Evolutionary conservation across 2,113 vertebrate species (phyloP).

Genomic region (Acanthochromis polyacanthus): DNA sequence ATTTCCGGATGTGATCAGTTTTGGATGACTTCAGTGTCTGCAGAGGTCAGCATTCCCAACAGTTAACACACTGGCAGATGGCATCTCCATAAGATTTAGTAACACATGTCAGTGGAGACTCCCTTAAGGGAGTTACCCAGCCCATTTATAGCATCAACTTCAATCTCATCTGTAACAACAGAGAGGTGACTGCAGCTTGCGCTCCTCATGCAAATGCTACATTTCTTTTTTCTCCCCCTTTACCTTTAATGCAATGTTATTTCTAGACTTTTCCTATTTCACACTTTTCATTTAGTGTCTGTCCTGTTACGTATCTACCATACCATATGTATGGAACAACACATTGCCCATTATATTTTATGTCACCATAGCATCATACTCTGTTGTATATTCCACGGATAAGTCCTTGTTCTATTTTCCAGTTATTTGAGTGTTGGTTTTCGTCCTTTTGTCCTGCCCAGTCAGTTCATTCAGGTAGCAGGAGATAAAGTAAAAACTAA

Average conservation of each 20-base stretch:
- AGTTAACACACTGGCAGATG: slow-evolving; percentile 84
- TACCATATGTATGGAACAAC: slow-evolving; percentile 14
- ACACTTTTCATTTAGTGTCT: slow-evolving; percentile 16
- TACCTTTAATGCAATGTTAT: slow-evolving; percentile 36
- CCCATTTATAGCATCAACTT: slow-evolving; percentile 85
- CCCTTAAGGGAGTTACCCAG: slow-evolving; percentile 79
- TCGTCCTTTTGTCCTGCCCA: slow-evolving; percentile 12
- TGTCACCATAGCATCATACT: not conserved
- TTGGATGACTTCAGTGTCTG: slow-evolving; percentile 78
- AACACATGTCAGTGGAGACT: slow-evolving; percentile 83
- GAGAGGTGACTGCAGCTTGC: slow-evolving; percentile 67
- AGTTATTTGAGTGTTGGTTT: not conserved
- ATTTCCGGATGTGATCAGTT: slow-evolving; percentile 69
- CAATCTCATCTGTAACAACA: slow-evolving; percentile 75
- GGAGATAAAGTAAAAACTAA: not conserved
- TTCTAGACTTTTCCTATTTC: slow-evolving; percentile 26
- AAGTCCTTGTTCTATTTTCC: slow-evolving; percentile 6
- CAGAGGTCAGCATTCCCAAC: slow-evolving; percentile 82
- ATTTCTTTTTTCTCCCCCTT: slow-evolving; percentile 7
- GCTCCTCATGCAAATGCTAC: slow-evolving; percentile 62
- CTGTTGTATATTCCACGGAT: not conserved
- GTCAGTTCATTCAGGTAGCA: slow-evolving; percentile 3
- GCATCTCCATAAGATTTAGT: slow-evolving; percentile 85
- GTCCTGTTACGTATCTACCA: slow-evolving; percentile 4
- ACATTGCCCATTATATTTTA: not conserved